These are phyloP conservation scores for Spheniscus humboldti DNA, from an alignment of 2,797 vertebrate species.

Conservation along the genomic window DNA sequence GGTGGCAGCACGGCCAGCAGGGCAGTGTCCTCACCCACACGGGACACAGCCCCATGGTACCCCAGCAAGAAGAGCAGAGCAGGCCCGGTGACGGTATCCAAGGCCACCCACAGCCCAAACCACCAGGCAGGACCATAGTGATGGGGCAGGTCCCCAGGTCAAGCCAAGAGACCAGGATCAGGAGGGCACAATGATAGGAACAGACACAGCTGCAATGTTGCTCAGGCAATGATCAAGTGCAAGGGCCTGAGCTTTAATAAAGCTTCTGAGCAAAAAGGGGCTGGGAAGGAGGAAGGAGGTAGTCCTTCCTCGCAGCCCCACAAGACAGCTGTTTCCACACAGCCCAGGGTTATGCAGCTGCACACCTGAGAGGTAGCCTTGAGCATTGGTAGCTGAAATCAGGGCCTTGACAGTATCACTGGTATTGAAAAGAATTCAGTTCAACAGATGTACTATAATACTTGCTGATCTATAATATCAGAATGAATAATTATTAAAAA, in stretches of 20 bases:
- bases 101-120: not conserved
- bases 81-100: fast-evolving
- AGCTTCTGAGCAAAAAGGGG: not conserved
- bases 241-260: not conserved
- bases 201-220: too few relatives aligned
- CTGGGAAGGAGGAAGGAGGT: not conserved
- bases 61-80: not conserved
- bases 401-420: not conserved
- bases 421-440: not conserved
- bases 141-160: too few relatives aligned
- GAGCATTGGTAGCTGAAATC: not conserved
- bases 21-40: too few relatives aligned
- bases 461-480: not conserved
- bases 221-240: not conserved
- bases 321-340: not conserved
- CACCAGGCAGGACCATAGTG: not conserved
- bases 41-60: fast-evolving
- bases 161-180: not conserved
- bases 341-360: not conserved
- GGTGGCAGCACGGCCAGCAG: fast-evolving
- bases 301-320: not conserved
- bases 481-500: not conserved
- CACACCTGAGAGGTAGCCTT: not conserved
- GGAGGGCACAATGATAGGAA: not conserved
- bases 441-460: not conserved